phyloP scores from a whole-genome alignment of 2,888 invertebrate species.

The Callinectes sapidus region DNA sequence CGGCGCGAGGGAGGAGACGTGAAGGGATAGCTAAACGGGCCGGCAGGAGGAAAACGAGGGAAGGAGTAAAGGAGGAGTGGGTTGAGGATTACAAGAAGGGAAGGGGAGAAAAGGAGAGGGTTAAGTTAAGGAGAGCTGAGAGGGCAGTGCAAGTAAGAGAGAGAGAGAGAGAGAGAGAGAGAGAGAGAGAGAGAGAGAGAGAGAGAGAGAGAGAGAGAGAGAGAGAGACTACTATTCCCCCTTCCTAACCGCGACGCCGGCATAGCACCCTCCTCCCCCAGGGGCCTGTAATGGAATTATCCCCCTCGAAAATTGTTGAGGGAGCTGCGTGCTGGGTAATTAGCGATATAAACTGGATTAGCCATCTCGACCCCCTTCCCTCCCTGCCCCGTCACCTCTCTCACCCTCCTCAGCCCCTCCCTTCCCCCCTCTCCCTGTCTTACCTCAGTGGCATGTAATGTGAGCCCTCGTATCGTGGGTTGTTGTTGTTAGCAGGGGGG shows the following conservation, averaged over 20 bases:
- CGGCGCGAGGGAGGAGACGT: conserved; percentile 33
- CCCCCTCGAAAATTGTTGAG: conserved; percentile 52
- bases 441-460: conserved; percentile 36
- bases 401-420: not conserved
- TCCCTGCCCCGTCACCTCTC: not conserved
- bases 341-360: conserved; percentile 55
- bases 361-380: conserved; percentile 11
- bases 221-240: not conserved
- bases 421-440: not conserved
- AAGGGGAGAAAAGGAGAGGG: not conserved
- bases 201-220: not conserved
- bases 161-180: conserved; percentile 26
- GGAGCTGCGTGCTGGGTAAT: conserved; percentile 43
- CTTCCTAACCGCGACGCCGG: conserved; percentile 16
- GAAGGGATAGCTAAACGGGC: conserved; percentile 31
- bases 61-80: conserved; percentile 18
- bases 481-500: not conserved
- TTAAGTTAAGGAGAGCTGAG: not conserved
- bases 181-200: conserved; percentile 4
- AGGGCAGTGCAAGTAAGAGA: not conserved
- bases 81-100: not conserved
- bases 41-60: not conserved
- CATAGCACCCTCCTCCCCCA: conserved; percentile 28
- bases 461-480: not conserved
- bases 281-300: conserved; percentile 52